phyloP scores from a whole-genome alignment of 2,888 invertebrate species.

The Conomelus anceps region DNA sequence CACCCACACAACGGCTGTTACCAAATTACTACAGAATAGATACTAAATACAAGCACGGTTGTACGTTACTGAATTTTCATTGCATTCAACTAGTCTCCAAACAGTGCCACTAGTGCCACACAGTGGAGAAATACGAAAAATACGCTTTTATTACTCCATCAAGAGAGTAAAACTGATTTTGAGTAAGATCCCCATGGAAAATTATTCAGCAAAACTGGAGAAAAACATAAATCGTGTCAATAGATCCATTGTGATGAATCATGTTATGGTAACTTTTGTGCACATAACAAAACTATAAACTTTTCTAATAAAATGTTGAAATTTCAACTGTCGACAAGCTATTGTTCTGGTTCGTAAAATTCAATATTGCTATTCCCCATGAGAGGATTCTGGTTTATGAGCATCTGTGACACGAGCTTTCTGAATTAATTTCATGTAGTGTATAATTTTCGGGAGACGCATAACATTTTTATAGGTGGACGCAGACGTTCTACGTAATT shows the following conservation, averaged over 20 bases:
- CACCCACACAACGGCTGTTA: no score
- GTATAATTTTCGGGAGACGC: not conserved
- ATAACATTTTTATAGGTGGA: not conserved
- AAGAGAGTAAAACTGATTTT: not conserved
- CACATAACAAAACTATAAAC: not conserved
- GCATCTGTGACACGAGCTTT: not conserved
- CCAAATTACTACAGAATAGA: no score
- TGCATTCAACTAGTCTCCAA: no score
- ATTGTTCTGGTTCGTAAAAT: not conserved
- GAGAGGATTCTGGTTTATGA: not conserved
- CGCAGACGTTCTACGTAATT: not conserved
- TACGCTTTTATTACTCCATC: not conserved
- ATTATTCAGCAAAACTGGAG: not conserved
- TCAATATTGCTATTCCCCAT: not conserved
- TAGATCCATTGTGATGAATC: not conserved
- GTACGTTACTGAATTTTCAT: no score
- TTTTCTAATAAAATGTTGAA: not conserved
- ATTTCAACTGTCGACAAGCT: not conserved
- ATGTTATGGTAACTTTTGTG: not conserved
- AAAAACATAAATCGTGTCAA: not conserved
- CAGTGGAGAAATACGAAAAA: no score
- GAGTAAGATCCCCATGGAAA: not conserved
- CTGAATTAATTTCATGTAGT: not conserved
- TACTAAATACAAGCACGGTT: no score
- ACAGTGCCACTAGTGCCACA: no score